Base-by-base conservation (phyloP, 2,113 vertebrate genomes). In the Oryzias melastigma region DNA sequence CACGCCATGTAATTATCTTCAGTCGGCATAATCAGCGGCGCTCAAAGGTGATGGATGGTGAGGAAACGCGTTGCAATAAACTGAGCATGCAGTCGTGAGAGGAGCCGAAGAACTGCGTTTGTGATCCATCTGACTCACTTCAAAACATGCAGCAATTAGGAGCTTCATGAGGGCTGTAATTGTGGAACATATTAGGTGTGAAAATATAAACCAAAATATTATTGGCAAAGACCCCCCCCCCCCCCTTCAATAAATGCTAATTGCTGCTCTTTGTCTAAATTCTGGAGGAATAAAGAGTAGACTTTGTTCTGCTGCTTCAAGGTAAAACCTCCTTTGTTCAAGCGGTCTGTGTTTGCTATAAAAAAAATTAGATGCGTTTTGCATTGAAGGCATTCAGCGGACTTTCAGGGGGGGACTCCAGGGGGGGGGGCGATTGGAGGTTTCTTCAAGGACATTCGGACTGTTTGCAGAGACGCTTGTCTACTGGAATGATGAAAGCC, bases 41-140 rank as follows among this genome's bases (percentile, higher is more conserved):
- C 71, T 80, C 78, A 88, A 78, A 81, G 82, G 82, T 85, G 84
- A 86, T 85, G 82, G 84, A 86, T 86, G 79, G 73, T 18, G 61
- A 73, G 73, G 73, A 80, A 81, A 55, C 24, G 61, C 22, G 17
- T 65, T 14, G 81, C 75, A 84, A 79, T 83, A 85, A 86, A 78
- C 25, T 45, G 12, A 54, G 64, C 78, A 45, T 51, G 49, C 54
- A 52, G 71, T 53, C 73, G 49, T 58, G 46, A 29, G 71, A 83
- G 73, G 71, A 80, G 61, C 73, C 5, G 5, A 68, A 71, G 24
- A 52, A 12, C 65, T 68, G 40, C 52, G 65, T 63, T 19, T 60
- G 59, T 68, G 67, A 58, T 72, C 8, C 45, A 67, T 78, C 71
- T 29, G 57, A 77, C 64, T 81, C 19, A 52, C 58, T 78, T 70